These are phyloP conservation scores for Parnassius mnemosyne DNA, from an alignment of 2,888 invertebrate genomes.

Conservation along the genomic window DNA sequence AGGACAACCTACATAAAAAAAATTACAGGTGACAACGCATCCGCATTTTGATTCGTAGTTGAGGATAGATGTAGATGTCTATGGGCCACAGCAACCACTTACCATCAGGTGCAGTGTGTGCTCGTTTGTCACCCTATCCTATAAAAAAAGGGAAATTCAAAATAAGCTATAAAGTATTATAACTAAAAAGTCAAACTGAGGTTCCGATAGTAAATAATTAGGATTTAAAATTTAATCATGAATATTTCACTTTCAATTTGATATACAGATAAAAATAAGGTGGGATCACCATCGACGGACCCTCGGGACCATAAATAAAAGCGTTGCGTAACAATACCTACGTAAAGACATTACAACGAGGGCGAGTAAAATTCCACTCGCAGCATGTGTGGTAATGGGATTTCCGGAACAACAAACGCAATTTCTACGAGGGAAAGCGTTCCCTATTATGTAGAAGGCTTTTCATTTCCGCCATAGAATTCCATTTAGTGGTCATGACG, in stretches of 20 bases:
- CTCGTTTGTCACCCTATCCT: too few species aligned
- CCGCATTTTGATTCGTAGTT: too few species aligned
- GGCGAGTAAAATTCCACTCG: constrained; percentile 29
- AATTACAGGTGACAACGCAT: too few species aligned
- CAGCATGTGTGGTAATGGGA: constrained; percentile 40
- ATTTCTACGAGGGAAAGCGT: constrained; percentile 41
- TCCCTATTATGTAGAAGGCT: constrained; percentile 33
- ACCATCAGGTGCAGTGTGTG: too few species aligned
- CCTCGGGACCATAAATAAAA: constrained; percentile 14
- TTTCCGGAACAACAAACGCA: constrained; percentile 38
- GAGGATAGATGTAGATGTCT: too few species aligned
- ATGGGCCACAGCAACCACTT: too few species aligned
- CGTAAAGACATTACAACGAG: constrained; percentile 15
- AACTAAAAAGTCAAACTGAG: too few species aligned
- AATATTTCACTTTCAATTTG: too few species aligned
- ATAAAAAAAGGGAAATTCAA: too few species aligned
- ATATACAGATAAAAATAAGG: constrained; percentile 1
- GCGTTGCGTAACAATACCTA: background rate
- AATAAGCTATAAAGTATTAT: too few species aligned
- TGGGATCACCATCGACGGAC: constrained; percentile 16
- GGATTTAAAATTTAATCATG: too few species aligned
- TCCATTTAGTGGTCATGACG: constrained; percentile 44
- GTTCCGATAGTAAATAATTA: too few species aligned
- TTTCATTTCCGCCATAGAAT: constrained; percentile 46
- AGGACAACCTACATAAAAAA: background rate